phyloP scores from a whole-genome alignment of 2,888 invertebrate species.

The Trissoscelio sp. region DNA sequence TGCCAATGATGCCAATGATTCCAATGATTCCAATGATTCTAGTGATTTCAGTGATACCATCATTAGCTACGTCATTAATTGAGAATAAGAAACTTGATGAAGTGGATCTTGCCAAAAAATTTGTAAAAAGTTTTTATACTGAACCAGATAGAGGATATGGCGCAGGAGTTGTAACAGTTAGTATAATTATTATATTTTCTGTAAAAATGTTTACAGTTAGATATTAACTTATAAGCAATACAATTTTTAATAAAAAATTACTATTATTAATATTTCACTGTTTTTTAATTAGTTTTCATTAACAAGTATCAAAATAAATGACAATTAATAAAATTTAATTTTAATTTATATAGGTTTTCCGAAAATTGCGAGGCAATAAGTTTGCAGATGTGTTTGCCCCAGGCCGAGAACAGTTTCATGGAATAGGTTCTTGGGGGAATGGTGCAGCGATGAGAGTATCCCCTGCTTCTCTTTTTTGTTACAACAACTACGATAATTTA shows the following conservation, averaged over 20 bases:
- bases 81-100: slow-evolving; percentile 85
- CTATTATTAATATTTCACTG: too few species aligned
- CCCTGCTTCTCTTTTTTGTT: slow-evolving; percentile 87
- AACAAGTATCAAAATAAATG: too few species aligned
- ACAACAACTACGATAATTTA: slow-evolving; percentile 84
- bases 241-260: too few species aligned
- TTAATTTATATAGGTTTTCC: slow-evolving; percentile 83
- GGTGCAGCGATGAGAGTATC: slow-evolving; percentile 90
- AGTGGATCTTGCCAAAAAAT: slow-evolving; percentile 86
- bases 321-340: not conserved
- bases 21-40: too few species aligned
- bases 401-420: slow-evolving; percentile 87
- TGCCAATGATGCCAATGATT: too few species aligned
- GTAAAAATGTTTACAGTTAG: too few species aligned
- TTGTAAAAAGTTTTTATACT: slow-evolving; percentile 86
- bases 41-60: too few species aligned
- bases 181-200: slow-evolving; percentile 18
- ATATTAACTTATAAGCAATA: too few species aligned
- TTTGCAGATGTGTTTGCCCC: slow-evolving; percentile 86
- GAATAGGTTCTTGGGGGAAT: slow-evolving; percentile 90
- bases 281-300: too few species aligned
- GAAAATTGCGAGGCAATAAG: slow-evolving; percentile 84
- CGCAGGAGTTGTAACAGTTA: slow-evolving; percentile 83
- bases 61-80: slow-evolving; percentile 86
- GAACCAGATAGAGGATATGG: slow-evolving; percentile 89